phyloP scores from a whole-genome alignment of 2,113 vertebrate species.

The Nycticryphes semicollaris region DNA sequence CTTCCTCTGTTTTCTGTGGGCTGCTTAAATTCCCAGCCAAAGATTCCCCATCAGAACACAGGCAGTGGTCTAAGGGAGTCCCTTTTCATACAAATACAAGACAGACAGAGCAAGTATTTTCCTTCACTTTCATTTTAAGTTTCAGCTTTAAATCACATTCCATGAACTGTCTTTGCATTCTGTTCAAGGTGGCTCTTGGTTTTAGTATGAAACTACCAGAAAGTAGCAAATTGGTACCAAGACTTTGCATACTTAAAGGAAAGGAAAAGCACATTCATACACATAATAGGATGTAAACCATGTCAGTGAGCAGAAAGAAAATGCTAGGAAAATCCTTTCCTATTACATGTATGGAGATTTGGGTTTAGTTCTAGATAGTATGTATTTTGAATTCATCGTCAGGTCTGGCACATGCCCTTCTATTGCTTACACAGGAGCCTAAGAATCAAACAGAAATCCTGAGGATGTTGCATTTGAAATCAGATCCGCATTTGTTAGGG shows the following conservation, averaged over 20 bases:
- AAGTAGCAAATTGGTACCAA: background rate
- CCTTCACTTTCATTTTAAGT: background rate
- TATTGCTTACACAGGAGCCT: background rate
- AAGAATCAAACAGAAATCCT: conserved; percentile 14
- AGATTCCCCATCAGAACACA: background rate
- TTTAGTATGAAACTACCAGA: background rate
- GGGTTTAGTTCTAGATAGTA: background rate
- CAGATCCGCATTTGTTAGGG: background rate
- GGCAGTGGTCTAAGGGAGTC: background rate
- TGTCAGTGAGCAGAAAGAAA: background rate
- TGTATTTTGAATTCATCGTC: background rate
- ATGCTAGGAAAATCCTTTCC: conserved; percentile 17
- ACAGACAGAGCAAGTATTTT: background rate
- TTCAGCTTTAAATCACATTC: background rate
- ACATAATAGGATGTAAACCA: background rate
- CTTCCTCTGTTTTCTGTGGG: background rate
- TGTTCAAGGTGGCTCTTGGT: background rate
- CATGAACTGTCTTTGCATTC: background rate
- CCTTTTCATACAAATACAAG: background rate
- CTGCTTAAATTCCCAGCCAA: background rate
- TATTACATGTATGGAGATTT: background rate
- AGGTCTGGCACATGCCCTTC: background rate
- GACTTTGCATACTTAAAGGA: background rate
- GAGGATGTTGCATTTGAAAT: conserved; percentile 7
- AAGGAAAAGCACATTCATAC: background rate